Conservation (phyloP, 1,140 invertebrate species). For the Fopius arisanus region DNA sequence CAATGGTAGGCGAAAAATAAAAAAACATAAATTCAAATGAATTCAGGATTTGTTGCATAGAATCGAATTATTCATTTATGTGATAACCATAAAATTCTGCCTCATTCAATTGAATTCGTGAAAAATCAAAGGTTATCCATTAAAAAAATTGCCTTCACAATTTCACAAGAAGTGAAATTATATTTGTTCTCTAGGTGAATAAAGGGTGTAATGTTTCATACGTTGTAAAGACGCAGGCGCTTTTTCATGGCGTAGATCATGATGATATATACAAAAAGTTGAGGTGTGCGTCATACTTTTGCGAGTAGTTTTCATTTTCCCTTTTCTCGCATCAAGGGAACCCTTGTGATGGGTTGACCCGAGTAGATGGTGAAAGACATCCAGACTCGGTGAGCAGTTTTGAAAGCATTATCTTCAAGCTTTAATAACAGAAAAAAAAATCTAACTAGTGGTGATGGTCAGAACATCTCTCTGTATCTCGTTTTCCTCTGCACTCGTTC, state of each 20-base stretch:
- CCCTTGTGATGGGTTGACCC: not conserved
- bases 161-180: not conserved
- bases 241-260: not conserved
- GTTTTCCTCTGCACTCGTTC: not conserved
- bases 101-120: not conserved
- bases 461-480: not conserved
- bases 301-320: not conserved
- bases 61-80: no score
- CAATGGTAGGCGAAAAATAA: no score
- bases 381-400: not conserved
- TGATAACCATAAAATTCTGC: no score
- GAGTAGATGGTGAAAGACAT: not conserved
- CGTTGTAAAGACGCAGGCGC: not conserved
- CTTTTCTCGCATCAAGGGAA: not conserved
- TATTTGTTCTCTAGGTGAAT: not conserved
- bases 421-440: not conserved
- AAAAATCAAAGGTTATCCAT: not conserved
- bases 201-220: not conserved
- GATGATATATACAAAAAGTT: not conserved
- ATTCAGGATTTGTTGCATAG: not conserved
- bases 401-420: not conserved
- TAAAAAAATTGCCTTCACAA: not conserved
- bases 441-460: not conserved
- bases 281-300: not conserved
- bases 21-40: no score